A percentile compares a stretch with the other conserved stretches of the same genome.
phyloP scores from a whole-genome alignment of 2,888 invertebrate genomes.

The Plagodis dolabraria region DNA sequence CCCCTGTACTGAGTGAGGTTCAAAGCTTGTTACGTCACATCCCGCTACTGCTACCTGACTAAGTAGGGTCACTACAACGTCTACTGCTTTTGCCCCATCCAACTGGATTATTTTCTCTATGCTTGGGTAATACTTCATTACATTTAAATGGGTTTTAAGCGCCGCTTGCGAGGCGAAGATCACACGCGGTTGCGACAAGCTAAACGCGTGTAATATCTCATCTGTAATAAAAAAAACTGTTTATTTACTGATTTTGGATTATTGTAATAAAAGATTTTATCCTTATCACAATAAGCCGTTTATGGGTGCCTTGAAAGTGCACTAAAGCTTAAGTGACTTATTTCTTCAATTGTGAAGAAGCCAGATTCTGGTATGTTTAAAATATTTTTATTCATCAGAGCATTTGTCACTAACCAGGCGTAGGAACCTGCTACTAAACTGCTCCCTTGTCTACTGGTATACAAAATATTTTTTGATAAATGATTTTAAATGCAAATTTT shows the following conservation, averaged over 20 bases:
- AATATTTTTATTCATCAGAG: too few relatives aligned
- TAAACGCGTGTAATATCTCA: slow-evolving; percentile 86
- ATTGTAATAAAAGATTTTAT: not conserved
- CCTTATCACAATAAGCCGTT: not conserved
- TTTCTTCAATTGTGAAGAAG: too few relatives aligned
- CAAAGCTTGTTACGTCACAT: slow-evolving; percentile 27
- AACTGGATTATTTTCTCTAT: slow-evolving; percentile 77
- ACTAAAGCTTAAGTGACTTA: too few relatives aligned
- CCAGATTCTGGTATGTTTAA: too few relatives aligned
- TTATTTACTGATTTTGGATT: too few relatives aligned
- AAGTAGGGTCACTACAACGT: slow-evolving; percentile 27
- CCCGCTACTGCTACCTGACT: slow-evolving; percentile 29
- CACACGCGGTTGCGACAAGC: slow-evolving; percentile 86
- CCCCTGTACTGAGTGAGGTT: slow-evolving; percentile 37
- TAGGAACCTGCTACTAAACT: too few relatives aligned
- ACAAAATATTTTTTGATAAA: too few relatives aligned
- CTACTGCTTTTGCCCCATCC: slow-evolving; percentile 31
- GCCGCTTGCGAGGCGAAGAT: slow-evolving; percentile 82
- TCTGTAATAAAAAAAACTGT: slow-evolving; percentile 68
- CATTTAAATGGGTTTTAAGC: slow-evolving; percentile 36
- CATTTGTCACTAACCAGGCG: too few relatives aligned
- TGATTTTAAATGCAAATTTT: too few relatives aligned
- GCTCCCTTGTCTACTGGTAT: too few relatives aligned
- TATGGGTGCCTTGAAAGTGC: too few relatives aligned
- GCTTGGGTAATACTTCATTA: slow-evolving; percentile 36